Base-by-base conservation (phyloP, 2,888 invertebrate genomes). In the Coelopa pilipes region DNA sequence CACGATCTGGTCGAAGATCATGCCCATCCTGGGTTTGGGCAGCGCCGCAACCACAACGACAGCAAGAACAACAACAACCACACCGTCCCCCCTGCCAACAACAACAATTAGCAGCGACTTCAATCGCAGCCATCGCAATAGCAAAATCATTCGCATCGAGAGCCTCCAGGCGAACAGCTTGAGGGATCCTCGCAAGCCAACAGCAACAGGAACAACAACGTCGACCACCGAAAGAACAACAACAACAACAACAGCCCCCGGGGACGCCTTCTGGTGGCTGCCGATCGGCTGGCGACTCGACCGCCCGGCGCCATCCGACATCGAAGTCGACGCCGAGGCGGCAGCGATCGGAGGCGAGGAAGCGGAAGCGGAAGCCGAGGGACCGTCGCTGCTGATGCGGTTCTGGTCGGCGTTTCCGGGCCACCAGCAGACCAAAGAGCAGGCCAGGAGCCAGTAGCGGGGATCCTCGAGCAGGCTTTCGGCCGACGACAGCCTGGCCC, bases 241-340 rank as follows among this genome's bases (percentile, higher is more conserved):
- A 74, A 74, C 49, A 10, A 24, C 70, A 73, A 59, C 76, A 71
- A 49, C 76, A 24, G 21, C 45, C 24, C 68, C 67, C 53, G 78
- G 75, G 10, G 46, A 15, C 12, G 78, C 80, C 10, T 84, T 84
- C 65, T 87, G 87, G 88, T 87, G 88, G 88, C 65, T 88, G 65
- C 87, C 87, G 12, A 76, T 81, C 24, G 82, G 84, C 9, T 86
- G 86, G 86, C 83, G 85, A 47, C 72, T 82, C 50, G 84, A 87
- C 75, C 81, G 81, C 13, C 80, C 82, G 60, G 80, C 79, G 11
- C 13, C 50, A 17, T 4, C 69, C 19, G 47, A 10, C 63, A 12
- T 57, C 49, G 49, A 57, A 50, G 45, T 17, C 69, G 49, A 13
- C 75, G 53, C 59, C 72, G 45, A 17, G 55, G 47, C 24, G 11